Conservation (phyloP, 2,888 invertebrate species). For the Malthinus flaveolus region DNA sequence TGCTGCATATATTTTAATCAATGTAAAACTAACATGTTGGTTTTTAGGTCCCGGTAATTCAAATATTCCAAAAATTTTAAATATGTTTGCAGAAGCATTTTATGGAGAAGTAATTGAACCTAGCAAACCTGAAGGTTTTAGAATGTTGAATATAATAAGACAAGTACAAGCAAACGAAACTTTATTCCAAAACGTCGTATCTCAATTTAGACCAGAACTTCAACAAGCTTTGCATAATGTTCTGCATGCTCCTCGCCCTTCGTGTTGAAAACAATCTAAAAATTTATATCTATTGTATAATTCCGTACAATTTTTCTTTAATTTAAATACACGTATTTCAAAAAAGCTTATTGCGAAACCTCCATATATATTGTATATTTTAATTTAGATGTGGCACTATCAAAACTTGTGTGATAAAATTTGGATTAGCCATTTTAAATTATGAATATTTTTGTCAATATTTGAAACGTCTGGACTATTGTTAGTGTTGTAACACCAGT, state of each 20-base stretch:
- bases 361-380: slow-evolving; percentile 15
- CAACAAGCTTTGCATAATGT: slow-evolving; percentile 82
- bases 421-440: slow-evolving; percentile 35
- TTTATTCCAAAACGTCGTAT: slow-evolving; percentile 53
- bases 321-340: not conserved
- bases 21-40: not conserved
- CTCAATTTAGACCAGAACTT: slow-evolving; percentile 76
- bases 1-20: not conserved
- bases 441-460: slow-evolving; percentile 37
- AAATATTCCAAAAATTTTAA: slow-evolving; percentile 86
- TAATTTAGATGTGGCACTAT: slow-evolving; percentile 16
- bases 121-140: slow-evolving; percentile 71
- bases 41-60: slow-evolving; percentile 75
- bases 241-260: slow-evolving; percentile 51
- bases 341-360: slow-evolving; percentile 7
- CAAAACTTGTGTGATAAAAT: slow-evolving; percentile 34
- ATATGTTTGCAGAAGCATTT: slow-evolving; percentile 90
- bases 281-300: slow-evolving; percentile 5
- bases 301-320: not conserved
- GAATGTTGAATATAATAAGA: slow-evolving; percentile 82
- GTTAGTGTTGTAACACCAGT: slow-evolving; percentile 22
- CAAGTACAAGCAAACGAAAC: slow-evolving; percentile 76
- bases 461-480: slow-evolving; percentile 20
- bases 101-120: slow-evolving; percentile 78
- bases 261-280: slow-evolving; percentile 19